Conservation (phyloP, 2,113 vertebrate species). For the Oreochromis tanganicae region DNA sequence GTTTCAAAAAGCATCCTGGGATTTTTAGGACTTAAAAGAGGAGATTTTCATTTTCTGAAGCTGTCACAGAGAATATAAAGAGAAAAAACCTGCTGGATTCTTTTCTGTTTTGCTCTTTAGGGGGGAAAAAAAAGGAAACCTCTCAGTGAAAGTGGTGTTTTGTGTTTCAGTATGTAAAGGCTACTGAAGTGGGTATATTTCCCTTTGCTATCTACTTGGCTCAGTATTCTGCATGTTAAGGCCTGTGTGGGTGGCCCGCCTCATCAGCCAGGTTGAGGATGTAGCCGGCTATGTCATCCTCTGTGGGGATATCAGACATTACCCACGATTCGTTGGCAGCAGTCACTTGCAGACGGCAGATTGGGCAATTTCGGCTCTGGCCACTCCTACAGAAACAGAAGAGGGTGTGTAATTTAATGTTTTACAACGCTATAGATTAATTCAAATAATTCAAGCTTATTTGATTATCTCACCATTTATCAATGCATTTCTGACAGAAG, state of each 20-base stretch:
- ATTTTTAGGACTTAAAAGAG: background rate
- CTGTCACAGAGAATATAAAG: background rate
- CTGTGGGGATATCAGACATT: conserved; percentile 92
- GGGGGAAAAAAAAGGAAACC: background rate
- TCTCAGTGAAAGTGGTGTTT: conserved; percentile 1
- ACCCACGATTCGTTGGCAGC: conserved; percentile 95
- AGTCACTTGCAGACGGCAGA: conserved; percentile 92
- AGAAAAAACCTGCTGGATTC: background rate
- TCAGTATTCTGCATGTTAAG: conserved; percentile 64
- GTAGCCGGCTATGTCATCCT: conserved; percentile 90
- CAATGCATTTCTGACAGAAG: conserved; percentile 99
- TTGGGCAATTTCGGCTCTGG: conserved; percentile 89
- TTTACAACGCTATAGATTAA: background rate
- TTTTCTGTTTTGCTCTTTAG: background rate
- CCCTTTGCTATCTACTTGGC: background rate
- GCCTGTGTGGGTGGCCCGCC: conserved; percentile 86
- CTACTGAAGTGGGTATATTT: background rate
- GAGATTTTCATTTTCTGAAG: background rate
- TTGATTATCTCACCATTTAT: conserved; percentile 83
- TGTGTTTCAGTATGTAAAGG: background rate
- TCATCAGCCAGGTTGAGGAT: conserved; percentile 97
- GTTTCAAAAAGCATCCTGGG: background rate
- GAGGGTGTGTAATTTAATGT: background rate
- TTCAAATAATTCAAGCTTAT: background rate
- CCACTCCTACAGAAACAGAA: conserved; percentile 81